Conservation (phyloP, 2,888 invertebrate genomes). For the Merodon equestris region DNA sequence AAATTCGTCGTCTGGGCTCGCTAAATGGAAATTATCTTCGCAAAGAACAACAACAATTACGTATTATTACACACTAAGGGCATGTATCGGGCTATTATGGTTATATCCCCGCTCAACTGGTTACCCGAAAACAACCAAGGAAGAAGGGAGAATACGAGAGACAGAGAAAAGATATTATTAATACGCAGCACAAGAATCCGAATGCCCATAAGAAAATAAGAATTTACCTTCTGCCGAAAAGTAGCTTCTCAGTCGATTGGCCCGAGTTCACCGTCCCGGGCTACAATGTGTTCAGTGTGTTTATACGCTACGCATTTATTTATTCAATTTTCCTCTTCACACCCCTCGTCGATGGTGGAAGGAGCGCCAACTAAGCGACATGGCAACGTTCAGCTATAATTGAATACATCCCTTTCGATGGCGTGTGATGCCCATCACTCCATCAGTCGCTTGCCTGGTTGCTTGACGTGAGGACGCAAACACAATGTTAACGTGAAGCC, state of each 20-base stretch:
- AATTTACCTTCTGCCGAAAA: not conserved
- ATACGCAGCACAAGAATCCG: slow-evolving; percentile 14
- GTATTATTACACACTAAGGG: slow-evolving; percentile 25
- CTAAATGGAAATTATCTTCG: slow-evolving; percentile 30
- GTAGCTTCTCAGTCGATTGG: too few species aligned
- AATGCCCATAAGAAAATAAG: too few species aligned
- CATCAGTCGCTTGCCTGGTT: slow-evolving; percentile 54
- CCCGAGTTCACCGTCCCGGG: too few species aligned
- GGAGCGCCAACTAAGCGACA: too few species aligned
- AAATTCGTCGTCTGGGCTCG: slow-evolving; percentile 22
- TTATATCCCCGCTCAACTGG: slow-evolving; percentile 3
- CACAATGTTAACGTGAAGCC: not conserved
- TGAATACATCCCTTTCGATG: slow-evolving; percentile 47
- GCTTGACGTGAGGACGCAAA: slow-evolving; percentile 47
- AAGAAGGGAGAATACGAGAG: too few species aligned
- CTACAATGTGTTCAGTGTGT: too few species aligned
- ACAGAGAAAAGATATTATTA: slow-evolving; percentile 21
- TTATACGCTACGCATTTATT: not conserved
- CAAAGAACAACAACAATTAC: slow-evolving; percentile 29
- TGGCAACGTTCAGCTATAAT: slow-evolving; percentile 7
- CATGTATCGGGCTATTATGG: not conserved
- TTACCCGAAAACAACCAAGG: not conserved
- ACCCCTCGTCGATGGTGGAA: not conserved
- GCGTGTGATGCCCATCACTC: slow-evolving; percentile 36
- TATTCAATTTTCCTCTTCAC: slow-evolving; percentile 8